Evolutionary conservation across 2,797 vertebrate genomes (phyloP), one percentile per base, ranked within the genome.

Genomic region (Eulemur albifrons): DNA sequence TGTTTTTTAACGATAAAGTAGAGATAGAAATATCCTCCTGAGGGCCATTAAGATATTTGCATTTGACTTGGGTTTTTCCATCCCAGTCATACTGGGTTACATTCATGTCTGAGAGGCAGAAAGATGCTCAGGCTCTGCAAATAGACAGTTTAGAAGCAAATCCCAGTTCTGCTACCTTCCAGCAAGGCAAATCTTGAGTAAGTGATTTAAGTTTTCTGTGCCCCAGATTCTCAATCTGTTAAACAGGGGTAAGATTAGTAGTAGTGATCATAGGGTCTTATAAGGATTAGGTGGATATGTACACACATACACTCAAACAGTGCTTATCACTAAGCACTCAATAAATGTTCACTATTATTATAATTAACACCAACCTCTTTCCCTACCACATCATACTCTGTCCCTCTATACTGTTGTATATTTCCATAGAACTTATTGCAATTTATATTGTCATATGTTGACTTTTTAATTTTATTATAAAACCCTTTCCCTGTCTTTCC

Each of bases 391-490:
- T 59, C 17, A 48, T 0, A 35, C 10, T 90, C 15, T 65, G 7
- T 27, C 57, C 25, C 12, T 59, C 40, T 77, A 27, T 8, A 45
- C 2, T 83, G 10, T 18, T 80, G 45, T 83, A 27, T 75, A 38
- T 81, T 52, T 88, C 30, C 14, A 30, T 32, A 81, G 25, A 38
- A 69, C 50, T 57, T 61, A 69, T 18, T 90, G 17, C 80, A 43
- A 21, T 13, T 85, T 75, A 70, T 85, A 83, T 84, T 70, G 70
- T 81, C 45, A 67, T 45, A n/a, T 52, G 54, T 63, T 82, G 40
- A 79, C 40, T 90, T 92, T 13, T 85, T 70, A 73, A 52, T 79
- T 83, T 90, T 75, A 63, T 43, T 77, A 80, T 70, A 77, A 95
- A 73, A 14, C 0, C 0, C 11, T 6, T 82, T 12, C 43, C 17